Evolutionary conservation across 1,140 invertebrate genomes (phyloP).

Genomic region (Camponotus vicinus): DNA sequence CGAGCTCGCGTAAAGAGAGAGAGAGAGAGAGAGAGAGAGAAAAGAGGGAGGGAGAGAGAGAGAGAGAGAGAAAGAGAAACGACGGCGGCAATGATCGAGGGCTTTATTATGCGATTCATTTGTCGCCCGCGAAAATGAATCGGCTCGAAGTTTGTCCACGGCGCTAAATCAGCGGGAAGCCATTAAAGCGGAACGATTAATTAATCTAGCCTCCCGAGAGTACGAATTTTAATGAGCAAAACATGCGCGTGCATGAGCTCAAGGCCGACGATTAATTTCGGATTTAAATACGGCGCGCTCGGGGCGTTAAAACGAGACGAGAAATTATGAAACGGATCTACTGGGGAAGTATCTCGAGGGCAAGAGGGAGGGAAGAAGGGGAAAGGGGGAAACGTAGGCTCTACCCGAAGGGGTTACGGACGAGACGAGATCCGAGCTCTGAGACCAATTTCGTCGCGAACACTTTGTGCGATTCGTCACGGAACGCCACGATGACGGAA

Average conservation of each 20-base stretch:
- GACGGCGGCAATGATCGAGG: slow-evolving; percentile 40
- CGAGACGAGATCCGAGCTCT: slow-evolving; percentile 61
- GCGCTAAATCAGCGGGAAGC: slow-evolving; percentile 13
- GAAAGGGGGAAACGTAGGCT: background rate
- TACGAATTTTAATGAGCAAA: slow-evolving; percentile 50
- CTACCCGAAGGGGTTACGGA: slow-evolving; percentile 36
- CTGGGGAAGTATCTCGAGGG: background rate
- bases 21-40: too few species aligned
- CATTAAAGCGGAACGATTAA: slow-evolving; percentile 53
- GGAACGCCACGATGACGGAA: slow-evolving; percentile 65
- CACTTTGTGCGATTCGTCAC: slow-evolving; percentile 76
- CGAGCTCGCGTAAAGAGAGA: slow-evolving; percentile 14
- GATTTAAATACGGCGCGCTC: slow-evolving; percentile 45
- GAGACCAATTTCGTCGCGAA: slow-evolving; percentile 78
- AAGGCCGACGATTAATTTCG: slow-evolving; percentile 51
- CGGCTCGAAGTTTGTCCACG: slow-evolving; percentile 38
- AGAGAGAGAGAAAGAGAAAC: slow-evolving; percentile 9
- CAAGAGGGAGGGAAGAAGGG: background rate
- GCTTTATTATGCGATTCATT: slow-evolving; percentile 58
- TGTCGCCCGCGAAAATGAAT: slow-evolving; percentile 35
- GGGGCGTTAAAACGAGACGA: slow-evolving; percentile 47
- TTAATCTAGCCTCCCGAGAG: slow-evolving; percentile 32
- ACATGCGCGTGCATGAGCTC: slow-evolving; percentile 20
- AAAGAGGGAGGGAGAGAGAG: background rate
- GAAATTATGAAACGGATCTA: slow-evolving; percentile 45